Evolutionary conservation across 1,140 invertebrate species (phyloP), one percentile per base, ranked within the genome.

Genomic region (Habropoda laboriosa): DNA sequence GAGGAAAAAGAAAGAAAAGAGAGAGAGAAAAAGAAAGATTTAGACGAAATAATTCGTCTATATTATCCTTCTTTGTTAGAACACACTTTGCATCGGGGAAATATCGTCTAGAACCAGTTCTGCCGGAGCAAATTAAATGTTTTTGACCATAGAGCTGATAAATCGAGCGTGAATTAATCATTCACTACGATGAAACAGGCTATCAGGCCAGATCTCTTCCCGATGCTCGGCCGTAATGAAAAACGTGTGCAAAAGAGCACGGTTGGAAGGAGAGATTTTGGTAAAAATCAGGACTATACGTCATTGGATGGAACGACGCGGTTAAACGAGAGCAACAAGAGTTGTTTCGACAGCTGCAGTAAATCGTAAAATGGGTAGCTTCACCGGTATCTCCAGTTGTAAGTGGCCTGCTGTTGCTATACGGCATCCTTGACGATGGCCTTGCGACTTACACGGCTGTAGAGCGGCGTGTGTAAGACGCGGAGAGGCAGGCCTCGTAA

Each of bases 361-460:
- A 79, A 84, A 84, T 73, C 55, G 63, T 51, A 47, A 55, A 40
- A 72, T 47, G 70, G 55, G 61, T 47, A 63, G n/a, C 47, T 47
- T 49, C 79, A 24, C 49, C 58, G 76, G 81, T 61, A 85, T 85
- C n/a, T n/a, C 83, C 81, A 71, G 81, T 80, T 85, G 63, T 61
- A 70, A 63, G 64, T 64, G 66, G 63, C 76, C 70, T 78, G 76
- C 70, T 78, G 76, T 55, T 51, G 71, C 51, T 35, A 40, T 27
- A 51, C 18, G 53, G 45, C 75, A 83, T 81, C 83, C 83, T 85
- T 85, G 82, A 53, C 49, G 70, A 63, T 80, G 82, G 61, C 83
- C 83, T 85, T 85, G 83, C 83, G 24, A 57, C 64, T n/a, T 64
- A 61, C 81, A 80, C 51, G 45, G 61, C 60, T 71, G 76, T 64